These are phyloP conservation scores for Telmatherina bonti DNA, from an alignment of 2,797 vertebrate species.

Conservation along the genomic window DNA sequence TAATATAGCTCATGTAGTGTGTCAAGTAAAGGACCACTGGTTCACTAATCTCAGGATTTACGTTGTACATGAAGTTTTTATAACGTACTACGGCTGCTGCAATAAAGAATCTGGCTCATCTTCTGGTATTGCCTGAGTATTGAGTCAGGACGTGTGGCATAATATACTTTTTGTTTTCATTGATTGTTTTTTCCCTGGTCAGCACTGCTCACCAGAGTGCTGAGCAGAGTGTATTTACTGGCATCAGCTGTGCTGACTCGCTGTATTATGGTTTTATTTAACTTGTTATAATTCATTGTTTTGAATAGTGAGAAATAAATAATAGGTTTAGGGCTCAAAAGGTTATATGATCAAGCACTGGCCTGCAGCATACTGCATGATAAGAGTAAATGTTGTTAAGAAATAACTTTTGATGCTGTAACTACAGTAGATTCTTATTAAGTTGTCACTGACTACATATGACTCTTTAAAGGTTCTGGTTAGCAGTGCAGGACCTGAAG, in stretches of 20 bases:
- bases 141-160: not conserved
- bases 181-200: not conserved
- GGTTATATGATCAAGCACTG: no score
- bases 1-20: not conserved
- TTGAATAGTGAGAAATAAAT: no score
- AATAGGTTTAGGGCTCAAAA: no score
- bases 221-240: no score
- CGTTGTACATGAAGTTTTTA: not conserved
- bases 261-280: no score
- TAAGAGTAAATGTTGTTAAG: no score
- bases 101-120: not conserved
- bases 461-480: constrained; percentile 88
- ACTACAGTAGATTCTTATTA: not conserved
- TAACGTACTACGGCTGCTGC: not conserved
- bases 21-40: not conserved
- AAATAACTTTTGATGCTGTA: no score
- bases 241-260: no score
- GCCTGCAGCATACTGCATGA: no score
- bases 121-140: not conserved
- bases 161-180: not conserved
- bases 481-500: constrained; percentile 95
- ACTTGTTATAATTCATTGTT: no score
- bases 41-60: not conserved
- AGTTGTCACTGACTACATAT: constrained; percentile 5
- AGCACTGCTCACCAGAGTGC: no score